Evolutionary conservation across 2,113 vertebrate genomes (phyloP), one percentile per base, ranked within the genome.

Genomic region (Arvicanthis niloticus): DNA sequence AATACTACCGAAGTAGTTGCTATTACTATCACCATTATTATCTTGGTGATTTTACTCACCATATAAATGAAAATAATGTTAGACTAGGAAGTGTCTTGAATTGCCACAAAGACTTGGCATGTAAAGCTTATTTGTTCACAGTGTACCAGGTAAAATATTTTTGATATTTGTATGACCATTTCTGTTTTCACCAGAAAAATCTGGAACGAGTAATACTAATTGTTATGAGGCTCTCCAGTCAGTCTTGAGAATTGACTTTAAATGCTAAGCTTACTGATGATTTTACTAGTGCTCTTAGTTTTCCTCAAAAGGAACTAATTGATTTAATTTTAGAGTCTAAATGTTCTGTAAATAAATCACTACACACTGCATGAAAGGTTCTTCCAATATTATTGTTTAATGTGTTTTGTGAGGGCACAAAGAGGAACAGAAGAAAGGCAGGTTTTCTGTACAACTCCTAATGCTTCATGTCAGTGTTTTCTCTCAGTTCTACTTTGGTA

Each of bases 261-360:
- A 92, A 85, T 75, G 76, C 75, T 90, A 84, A 85, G 12, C 45
- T 93, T 68, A 65, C 80, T 60, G 81, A 70, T 93, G 85, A 88
- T 93, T 96, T 94, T 95, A 68, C 65, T 40, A 88, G 76, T 89
- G 45, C 51, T 56, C 62, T 96, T 76, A 73, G 65, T 68, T 93
- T 93, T 95, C 81, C 51, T 95, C 45, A 77, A 31, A 72, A 93
- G 94, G 5, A 92, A 93, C 72, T 91, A 92, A 90, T 67, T 75
- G 80, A 84, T 91, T 96, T 93, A 86, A 96, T 91, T 96, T 91
- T 93, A 95, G 58, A 93, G 51, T 48, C 51, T 86, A 77, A 51
- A 95, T 53, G 15, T 68, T 96, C 72, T 91, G 29, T 91, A 95
- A 95, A 94, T 96, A 95, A 88, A 94, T 85, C n/a, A 89, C 22